Base-by-base conservation (phyloP, 1,140 invertebrate species). In the Ostrea edulis region DNA sequence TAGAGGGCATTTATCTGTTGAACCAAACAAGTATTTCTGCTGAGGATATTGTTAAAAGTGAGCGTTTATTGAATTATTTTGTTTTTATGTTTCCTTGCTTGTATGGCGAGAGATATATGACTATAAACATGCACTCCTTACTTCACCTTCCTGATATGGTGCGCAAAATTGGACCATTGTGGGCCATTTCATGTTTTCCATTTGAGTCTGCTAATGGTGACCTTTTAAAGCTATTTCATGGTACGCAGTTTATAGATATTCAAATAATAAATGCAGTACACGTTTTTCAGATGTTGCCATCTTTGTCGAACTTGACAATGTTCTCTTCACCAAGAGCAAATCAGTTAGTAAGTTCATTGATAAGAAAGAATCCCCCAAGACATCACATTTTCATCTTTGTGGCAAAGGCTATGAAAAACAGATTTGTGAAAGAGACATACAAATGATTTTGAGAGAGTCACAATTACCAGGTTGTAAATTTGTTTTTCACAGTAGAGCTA, bases 131-230 rank as follows among this genome's bases (percentile, higher is more conserved):
- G 22, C 86, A 87, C 62, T 83, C 55, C 25, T 62, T 87, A 52
- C 17, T 83, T n/a, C 86, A 87, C 62, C 54, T 87, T 12, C 54
- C 86, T 14, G 25, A 58, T 54, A 87, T 29, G 20, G 86, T 84
- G 0, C 11, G 53, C 8, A 22, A 87, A 83, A 12, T 87, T 58
- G 86, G 86, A 52, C 86, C 86, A 2, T 25, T 87, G n/a, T 87
- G 86, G 81, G 35, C 35, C 8, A 82, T 82, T 25, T 89, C 88
- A 22, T 90, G 87, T 81, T 89, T 90, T 89, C 25, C 84, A 8
- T 90, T 86, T 86, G 90, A 90, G 82, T 77, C 62, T 82, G 82
- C 86, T 2, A 89, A 90, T 90, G 90, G 88, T 44, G 58, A 85
- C 2, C 55, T 90, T 8, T 9, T 82, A 29, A 82, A 87, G 87